Conservation (phyloP, 2,797 vertebrate species). For the Coendou prehensilis region DNA sequence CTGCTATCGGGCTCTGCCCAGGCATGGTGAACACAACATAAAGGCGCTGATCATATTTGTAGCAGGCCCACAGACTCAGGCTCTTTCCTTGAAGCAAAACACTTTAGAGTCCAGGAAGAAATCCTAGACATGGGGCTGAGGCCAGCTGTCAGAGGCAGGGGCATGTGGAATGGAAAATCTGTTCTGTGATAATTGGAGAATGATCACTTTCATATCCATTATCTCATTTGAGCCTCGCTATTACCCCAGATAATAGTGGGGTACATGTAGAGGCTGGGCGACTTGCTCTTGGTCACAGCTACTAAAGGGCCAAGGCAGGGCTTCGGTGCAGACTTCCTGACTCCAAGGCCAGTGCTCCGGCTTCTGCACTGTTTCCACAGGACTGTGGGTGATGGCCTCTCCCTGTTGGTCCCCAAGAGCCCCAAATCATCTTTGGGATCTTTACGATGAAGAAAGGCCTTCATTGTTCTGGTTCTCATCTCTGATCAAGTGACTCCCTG, state of each 20-base stretch:
- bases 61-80: not conserved
- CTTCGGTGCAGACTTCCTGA: not conserved
- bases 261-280: not conserved
- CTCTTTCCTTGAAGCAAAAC: conserved; percentile 14
- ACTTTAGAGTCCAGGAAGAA: not conserved
- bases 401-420: not conserved
- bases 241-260: not conserved
- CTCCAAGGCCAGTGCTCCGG: not conserved
- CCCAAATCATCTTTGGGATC: not conserved
- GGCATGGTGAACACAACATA: not conserved
- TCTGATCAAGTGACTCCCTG: not conserved
- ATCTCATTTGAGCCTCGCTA: not conserved
- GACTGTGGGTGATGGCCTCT: not conserved
- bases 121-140: not conserved
- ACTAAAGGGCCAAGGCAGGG: not conserved
- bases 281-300: not conserved
- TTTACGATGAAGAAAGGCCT: conserved; percentile 50
- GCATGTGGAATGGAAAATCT: not conserved
- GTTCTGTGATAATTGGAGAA: not conserved
- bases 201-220: not conserved
- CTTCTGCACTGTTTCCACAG: not conserved
- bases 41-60: not conserved
- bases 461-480: not conserved
- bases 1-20: not conserved
- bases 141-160: conserved; percentile 18